Evolutionary conservation across 2,888 invertebrate genomes (phyloP).

Genomic region (Callosobruchus maculatus): DNA sequence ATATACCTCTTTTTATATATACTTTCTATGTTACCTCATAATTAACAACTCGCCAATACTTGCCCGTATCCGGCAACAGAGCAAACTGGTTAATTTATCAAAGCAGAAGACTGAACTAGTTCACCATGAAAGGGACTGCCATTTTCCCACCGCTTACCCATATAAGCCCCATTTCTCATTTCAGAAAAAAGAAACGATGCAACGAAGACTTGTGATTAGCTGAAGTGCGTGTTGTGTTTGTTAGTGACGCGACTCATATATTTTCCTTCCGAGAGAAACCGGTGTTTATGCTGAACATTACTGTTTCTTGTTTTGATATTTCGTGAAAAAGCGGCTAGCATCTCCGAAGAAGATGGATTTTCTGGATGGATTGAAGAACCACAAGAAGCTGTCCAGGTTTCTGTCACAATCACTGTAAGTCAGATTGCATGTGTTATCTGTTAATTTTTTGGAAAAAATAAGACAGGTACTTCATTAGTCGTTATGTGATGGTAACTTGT

Average conservation of each 20-base stretch:
- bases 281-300: not conserved
- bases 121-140: not conserved
- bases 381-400: slow-evolving; percentile 71
- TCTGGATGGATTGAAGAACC: slow-evolving; percentile 72
- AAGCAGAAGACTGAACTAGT: not conserved
- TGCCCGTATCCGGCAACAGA: not conserved
- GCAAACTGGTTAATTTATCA: not conserved
- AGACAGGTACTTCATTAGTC: too few species aligned
- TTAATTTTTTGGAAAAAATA: too few species aligned
- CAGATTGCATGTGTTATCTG: slow-evolving; percentile 29
- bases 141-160: not conserved
- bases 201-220: not conserved
- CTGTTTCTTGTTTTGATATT: not conserved
- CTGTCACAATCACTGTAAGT: slow-evolving; percentile 78
- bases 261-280: not conserved
- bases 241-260: not conserved
- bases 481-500: too few species aligned
- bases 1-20: too few species aligned
- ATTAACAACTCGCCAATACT: not conserved
- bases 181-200: not conserved
- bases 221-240: not conserved
- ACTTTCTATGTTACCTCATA: too few species aligned
- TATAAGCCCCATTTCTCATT: not conserved
- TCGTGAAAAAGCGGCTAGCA: not conserved
- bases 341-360: slow-evolving; percentile 41